Conservation (phyloP, 2,888 invertebrate genomes). For the Drymonia ruficornis region DNA sequence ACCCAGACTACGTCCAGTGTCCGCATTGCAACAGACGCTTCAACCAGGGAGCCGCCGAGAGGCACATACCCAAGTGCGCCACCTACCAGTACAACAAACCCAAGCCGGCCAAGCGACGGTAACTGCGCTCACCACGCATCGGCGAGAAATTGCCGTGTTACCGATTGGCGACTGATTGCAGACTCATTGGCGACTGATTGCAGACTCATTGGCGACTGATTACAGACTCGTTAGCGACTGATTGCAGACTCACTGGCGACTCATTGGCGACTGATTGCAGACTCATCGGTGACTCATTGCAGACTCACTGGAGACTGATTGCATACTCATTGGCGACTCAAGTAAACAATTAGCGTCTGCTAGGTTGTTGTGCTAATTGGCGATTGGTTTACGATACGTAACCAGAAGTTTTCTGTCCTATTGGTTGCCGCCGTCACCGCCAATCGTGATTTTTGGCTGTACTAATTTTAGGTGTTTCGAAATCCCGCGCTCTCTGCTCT, state of each 20-base stretch:
- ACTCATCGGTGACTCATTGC: too few species aligned
- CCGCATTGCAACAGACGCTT: slow-evolving; percentile 95
- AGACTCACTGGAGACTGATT: too few species aligned
- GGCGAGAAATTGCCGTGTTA: slow-evolving; percentile 14
- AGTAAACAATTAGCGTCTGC: too few species aligned
- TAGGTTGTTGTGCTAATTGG: too few species aligned
- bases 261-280: too few species aligned
- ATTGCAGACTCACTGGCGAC: slow-evolving; percentile 4
- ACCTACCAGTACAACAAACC: slow-evolving; percentile 92
- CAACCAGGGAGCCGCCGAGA: slow-evolving; percentile 92
- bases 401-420: background rate
- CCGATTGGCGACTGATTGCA: slow-evolving; percentile 6
- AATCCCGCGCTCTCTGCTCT: slow-evolving; percentile 7
- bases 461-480: slow-evolving; percentile 34
- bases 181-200: slow-evolving; percentile 4
- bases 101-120: slow-evolving; percentile 73
- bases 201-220: slow-evolving; percentile 2
- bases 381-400: too few species aligned
- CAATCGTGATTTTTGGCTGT: slow-evolving; percentile 44
- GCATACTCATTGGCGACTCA: too few species aligned
- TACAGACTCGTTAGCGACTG: slow-evolving; percentile 1
- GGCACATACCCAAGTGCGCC: slow-evolving; percentile 97
- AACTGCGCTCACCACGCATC: slow-evolving; percentile 35
- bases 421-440: background rate
- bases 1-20: slow-evolving; percentile 95